phyloP scores from a whole-genome alignment of 1,140 invertebrate genomes.

The Schlechtendalia chinensis region DNA sequence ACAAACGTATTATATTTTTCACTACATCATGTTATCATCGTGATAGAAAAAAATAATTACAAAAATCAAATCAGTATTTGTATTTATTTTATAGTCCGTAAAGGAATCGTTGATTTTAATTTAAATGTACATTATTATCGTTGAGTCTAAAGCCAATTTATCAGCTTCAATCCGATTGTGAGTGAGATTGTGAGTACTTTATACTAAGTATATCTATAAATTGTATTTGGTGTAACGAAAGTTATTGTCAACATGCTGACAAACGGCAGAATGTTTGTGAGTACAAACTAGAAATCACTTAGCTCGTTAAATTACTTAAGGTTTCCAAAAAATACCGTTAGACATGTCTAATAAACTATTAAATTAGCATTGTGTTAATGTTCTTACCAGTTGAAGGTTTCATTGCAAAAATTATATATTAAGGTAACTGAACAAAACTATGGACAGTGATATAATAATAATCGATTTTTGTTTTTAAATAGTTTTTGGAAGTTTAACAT shows the following conservation, averaged over 20 bases:
- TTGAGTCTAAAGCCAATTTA: constrained; percentile 35
- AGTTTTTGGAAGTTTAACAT: too few species aligned
- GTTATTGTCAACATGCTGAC: constrained; percentile 23
- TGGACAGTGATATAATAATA: too few species aligned
- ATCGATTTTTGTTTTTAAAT: too few species aligned
- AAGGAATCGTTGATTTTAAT: not conserved
- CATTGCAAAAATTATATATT: not conserved
- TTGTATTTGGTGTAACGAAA: constrained; percentile 31
- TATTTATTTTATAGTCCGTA: not conserved
- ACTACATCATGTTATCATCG: too few species aligned
- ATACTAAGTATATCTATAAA: constrained; percentile 13
- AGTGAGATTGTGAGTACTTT: constrained; percentile 2
- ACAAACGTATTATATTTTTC: too few species aligned
- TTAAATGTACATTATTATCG: not conserved
- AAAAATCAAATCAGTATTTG: not conserved
- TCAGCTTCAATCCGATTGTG: not conserved
- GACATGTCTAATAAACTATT: constrained; percentile 15
- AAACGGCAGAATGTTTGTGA: not conserved
- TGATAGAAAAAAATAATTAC: not conserved
- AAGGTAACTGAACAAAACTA: not conserved
- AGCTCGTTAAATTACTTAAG: constrained; percentile 30
- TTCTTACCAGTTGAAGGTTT: not conserved
- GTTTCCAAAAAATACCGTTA: constrained; percentile 6
- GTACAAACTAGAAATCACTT: constrained; percentile 9
- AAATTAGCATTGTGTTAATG: constrained; percentile 6